Percentiles rank a stretch among this genome's conserved stretches.
These are phyloP conservation scores for Zapornia atra DNA, from an alignment of 2,113 vertebrate species.

Conservation along the genomic window DNA sequence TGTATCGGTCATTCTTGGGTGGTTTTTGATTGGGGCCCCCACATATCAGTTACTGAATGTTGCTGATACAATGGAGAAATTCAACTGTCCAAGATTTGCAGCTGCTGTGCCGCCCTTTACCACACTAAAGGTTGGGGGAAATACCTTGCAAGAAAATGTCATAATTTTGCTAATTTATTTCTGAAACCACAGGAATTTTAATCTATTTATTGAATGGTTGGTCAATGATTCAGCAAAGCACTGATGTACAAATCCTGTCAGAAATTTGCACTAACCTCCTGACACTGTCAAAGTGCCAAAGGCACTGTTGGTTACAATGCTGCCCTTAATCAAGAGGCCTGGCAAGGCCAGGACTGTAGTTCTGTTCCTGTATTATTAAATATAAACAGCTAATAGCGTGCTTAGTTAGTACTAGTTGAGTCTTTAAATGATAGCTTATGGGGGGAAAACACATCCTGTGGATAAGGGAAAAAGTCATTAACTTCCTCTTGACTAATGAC, in stretches of 20 bases:
- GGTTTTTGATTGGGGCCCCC: neutral
- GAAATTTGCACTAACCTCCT: neutral
- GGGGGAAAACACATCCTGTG: constrained; percentile 1
- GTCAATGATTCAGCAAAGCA: neutral
- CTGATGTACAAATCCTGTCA: neutral
- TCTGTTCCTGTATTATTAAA: constrained; percentile 47
- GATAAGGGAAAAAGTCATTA: neutral
- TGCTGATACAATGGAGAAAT: neutral
- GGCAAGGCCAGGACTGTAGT: constrained; percentile 2
- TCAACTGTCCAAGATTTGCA: neutral
- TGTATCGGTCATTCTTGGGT: neutral
- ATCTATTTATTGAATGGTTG: neutral
- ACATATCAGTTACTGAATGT: neutral
- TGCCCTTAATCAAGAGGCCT: constrained; percentile 33
- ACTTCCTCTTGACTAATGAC: constrained; percentile 12
- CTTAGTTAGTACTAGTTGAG: constrained; percentile 34
- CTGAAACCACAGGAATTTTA: neutral
- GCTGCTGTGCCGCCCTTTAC: neutral
- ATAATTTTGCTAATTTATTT: neutral
- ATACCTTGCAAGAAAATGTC: neutral
- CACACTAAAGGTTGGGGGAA: neutral
- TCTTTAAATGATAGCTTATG: constrained; percentile 24
- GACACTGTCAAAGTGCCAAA: constrained; percentile 29
- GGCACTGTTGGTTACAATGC: neutral
- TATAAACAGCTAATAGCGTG: constrained; percentile 35